Evolutionary conservation across 2,113 vertebrate genomes (phyloP), one percentile per base, ranked within the genome.

Genomic region (Daboia siamensis): DNA sequence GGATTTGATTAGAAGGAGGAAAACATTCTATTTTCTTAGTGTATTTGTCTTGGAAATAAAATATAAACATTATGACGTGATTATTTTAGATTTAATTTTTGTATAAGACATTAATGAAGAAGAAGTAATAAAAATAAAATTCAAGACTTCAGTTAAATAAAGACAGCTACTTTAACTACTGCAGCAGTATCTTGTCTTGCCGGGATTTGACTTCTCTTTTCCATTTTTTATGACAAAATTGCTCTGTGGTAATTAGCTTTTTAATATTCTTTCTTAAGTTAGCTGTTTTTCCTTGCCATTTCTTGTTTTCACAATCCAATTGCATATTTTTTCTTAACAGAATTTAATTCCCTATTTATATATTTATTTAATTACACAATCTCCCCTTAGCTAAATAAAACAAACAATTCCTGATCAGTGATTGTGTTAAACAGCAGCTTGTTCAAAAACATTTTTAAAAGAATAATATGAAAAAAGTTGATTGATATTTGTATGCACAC

Each of bases 181-280:
- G 93, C 6, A 3, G 51, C 69, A 64, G 39, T 89, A 54, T 52
- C 0, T 0, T 51, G 6, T 26, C 5, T 29, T 48, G 39, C 29
- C 61, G 21, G 17, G 54, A 10, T 54, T 57, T 93, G 12, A 93
- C 46, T 92, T 15, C 21, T 90, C 54, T 26, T 93, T 90, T 61
- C 54, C 89, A 0, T 87, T 94, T 94, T 94, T 85, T 94, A 52
- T 93, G 10, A 17, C 61, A 12, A n/a, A 48, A 12, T 23, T 87
- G 86, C 80, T 93, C 52, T 88, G 13, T 84, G 48, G 20, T 86
- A 39, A n/a, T 2, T 90, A 0, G 12, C 10, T 84, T 89, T 94
- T 59, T 89, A 91, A 94, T 52, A 94, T 91, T 90, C 57, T 94
- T 94, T 90, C 55, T 94, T 92, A 90, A 0, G 51, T 3, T 39